A percentile compares a stretch with the other conserved stretches of the same genome.
Conservation (phyloP, 2,797 vertebrate species). For the Lepilemur ruficaudatus region DNA sequence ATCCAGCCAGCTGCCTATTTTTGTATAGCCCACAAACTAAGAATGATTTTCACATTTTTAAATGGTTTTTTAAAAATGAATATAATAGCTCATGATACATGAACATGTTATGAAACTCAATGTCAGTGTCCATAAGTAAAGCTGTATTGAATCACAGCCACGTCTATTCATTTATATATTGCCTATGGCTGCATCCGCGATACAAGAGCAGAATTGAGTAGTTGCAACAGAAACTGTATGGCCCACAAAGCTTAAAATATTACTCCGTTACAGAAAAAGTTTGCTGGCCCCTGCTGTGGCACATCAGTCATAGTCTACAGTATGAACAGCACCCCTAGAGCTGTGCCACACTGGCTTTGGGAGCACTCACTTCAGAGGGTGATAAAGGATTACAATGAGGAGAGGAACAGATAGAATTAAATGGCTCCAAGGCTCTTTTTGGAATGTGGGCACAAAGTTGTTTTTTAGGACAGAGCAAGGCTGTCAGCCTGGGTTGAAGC, state of each 20-base stretch:
- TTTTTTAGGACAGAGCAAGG: slow-evolving; percentile 7
- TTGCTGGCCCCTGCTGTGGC: neutral
- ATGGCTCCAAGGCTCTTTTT: neutral
- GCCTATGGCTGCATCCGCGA: neutral
- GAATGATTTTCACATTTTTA: neutral
- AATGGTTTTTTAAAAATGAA: neutral
- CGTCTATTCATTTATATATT: neutral
- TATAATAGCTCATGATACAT: neutral
- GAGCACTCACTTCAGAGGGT: neutral
- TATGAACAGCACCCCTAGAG: neutral
- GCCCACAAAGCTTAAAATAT: neutral
- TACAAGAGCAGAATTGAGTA: neutral
- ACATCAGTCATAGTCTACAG: neutral
- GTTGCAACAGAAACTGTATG: neutral
- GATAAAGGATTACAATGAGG: neutral
- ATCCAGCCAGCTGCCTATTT: neutral
- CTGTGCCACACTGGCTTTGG: neutral
- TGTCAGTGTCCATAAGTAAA: neutral
- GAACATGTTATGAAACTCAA: neutral
- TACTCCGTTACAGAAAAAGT: neutral
- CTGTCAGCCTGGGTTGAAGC: neutral
- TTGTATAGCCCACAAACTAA: neutral
- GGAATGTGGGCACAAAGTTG: neutral
- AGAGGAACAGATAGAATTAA: neutral
- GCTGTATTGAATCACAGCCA: neutral